Conservation (phyloP, 2,888 invertebrate genomes). For the Idaea biselata region DNA sequence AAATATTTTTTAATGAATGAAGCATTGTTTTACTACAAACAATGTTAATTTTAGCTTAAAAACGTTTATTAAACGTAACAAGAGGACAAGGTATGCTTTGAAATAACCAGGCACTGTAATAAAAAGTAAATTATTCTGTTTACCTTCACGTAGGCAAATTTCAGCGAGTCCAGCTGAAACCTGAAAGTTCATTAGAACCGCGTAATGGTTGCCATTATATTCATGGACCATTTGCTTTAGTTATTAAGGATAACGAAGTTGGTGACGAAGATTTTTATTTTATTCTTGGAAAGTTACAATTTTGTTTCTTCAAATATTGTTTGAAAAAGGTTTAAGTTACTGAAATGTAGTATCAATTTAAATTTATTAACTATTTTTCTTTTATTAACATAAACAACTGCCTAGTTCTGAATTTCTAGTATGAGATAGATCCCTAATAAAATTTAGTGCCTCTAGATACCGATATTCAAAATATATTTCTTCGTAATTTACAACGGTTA, state of each 20-base stretch:
- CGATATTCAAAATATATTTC: neutral
- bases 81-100: slow-evolving; percentile 19
- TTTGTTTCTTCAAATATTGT: neutral
- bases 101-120: slow-evolving; percentile 45
- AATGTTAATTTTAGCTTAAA: neutral
- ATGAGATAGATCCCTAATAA: neutral
- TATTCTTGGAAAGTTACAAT: neutral
- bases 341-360: neutral
- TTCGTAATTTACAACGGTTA: neutral
- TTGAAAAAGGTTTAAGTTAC: neutral
- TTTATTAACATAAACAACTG: neutral
- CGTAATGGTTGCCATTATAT: slow-evolving; percentile 37
- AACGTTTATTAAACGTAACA: neutral
- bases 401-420: neutral
- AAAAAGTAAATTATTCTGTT: slow-evolving; percentile 52
- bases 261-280: neutral
- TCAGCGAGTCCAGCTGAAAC: slow-evolving; percentile 36
- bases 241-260: neutral
- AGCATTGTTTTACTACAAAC: slow-evolving; percentile 1
- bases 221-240: slow-evolving; percentile 36
- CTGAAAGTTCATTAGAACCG: slow-evolving; percentile 42
- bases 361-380: slow-evolving; percentile 14
- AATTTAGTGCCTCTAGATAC: neutral
- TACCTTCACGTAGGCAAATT: slow-evolving; percentile 31
- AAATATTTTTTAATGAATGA: neutral